phyloP scores from a whole-genome alignment of 2,113 vertebrate species.

The Diglossa brunneiventris region DNA sequence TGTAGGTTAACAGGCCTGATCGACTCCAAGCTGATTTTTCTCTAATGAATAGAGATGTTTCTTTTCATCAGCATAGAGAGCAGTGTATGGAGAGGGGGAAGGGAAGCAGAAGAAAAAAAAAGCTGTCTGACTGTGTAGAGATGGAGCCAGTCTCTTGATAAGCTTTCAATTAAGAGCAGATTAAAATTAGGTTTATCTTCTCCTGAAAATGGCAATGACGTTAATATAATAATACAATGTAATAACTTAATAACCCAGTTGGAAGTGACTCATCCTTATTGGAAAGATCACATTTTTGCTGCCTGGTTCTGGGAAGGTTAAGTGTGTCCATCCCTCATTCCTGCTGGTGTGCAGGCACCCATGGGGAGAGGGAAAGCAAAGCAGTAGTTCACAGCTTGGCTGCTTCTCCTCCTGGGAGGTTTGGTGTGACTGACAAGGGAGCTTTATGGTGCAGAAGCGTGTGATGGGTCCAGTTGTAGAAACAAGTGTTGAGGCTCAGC shows the following conservation, averaged over 20 bases:
- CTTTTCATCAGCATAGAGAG: conserved; percentile 34
- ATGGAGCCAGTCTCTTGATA: conserved; percentile 53
- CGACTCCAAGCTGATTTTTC: conserved; percentile 11
- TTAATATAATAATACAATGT: conserved; percentile 63
- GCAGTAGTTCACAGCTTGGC: background rate
- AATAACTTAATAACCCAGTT: conserved; percentile 66
- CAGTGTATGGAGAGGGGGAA: background rate
- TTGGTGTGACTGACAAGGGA: background rate
- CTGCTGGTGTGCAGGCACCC: background rate
- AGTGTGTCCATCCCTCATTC: background rate
- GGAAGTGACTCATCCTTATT: conserved; percentile 44
- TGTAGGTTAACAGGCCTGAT: conserved; percentile 50
- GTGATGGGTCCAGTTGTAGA: background rate
- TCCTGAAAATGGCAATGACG: conserved; percentile 56
- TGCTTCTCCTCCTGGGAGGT: background rate
- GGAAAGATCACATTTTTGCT: background rate
- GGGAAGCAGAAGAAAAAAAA: background rate
- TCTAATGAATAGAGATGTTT: conserved; percentile 63
- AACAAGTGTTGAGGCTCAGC: background rate
- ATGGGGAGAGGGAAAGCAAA: background rate
- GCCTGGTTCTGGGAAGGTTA: background rate
- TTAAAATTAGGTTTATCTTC: conserved; percentile 70
- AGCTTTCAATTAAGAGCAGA: conserved; percentile 69
- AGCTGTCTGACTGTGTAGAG: background rate
- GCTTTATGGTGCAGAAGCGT: background rate